Evolutionary conservation across 2,113 vertebrate species (phyloP).

Genomic region (Clarias gariepinus): DNA sequence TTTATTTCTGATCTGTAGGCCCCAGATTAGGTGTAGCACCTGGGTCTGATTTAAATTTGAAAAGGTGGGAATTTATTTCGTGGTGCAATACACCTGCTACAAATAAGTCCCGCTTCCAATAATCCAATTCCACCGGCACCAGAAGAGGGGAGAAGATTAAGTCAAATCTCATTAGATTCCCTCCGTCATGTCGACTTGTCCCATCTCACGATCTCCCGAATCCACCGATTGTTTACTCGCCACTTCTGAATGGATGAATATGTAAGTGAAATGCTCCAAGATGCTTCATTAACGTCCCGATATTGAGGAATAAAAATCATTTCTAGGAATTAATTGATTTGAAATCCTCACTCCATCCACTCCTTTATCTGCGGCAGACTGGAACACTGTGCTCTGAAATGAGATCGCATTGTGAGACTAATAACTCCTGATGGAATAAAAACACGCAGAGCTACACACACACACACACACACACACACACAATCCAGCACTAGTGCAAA

Average conservation of each 20-base stretch:
- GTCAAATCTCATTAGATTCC: constrained; percentile 75
- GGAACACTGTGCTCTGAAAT: constrained; percentile 69
- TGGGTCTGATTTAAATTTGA: constrained; percentile 82
- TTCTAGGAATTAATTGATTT: constrained; percentile 64
- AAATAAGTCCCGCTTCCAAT: constrained; percentile 71
- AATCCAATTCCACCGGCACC: constrained; percentile 77
- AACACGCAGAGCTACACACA: constrained; percentile 63
- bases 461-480: constrained; percentile 56
- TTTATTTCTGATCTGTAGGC: constrained; percentile 69
- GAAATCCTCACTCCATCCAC: constrained; percentile 59
- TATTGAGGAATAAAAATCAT: constrained; percentile 58
- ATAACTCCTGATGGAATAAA: constrained; percentile 72
- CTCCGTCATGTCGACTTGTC: constrained; percentile 70
- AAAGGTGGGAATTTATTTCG: constrained; percentile 82
- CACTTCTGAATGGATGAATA: constrained; percentile 61
- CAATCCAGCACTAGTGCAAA: constrained; percentile 55
- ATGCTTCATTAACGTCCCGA: constrained; percentile 70
- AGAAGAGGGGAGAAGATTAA: constrained; percentile 62
- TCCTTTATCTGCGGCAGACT: constrained; percentile 66
- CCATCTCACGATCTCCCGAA: constrained; percentile 61
- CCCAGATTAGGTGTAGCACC: constrained; percentile 77
- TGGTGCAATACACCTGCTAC: constrained; percentile 75
- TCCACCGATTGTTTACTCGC: constrained; percentile 69
- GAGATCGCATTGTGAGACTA: constrained; percentile 73
- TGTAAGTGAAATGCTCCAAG: constrained; percentile 60